Evolutionary conservation across 2,797 vertebrate species (phyloP).

Genomic region (Alfaro cultratus): DNA sequence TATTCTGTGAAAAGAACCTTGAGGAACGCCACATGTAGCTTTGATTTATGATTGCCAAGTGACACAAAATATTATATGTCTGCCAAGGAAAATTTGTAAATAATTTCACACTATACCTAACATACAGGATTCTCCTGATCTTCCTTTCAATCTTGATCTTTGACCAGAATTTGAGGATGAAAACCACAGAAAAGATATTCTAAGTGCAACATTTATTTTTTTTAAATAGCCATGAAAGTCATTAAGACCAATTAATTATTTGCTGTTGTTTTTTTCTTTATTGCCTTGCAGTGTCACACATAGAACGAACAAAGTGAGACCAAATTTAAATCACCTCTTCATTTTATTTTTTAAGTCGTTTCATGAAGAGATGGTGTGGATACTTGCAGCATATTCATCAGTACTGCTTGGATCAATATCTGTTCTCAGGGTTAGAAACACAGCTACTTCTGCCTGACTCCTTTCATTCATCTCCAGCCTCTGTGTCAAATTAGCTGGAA

Average conservation of each 20-base stretch:
- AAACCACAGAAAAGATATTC: background rate
- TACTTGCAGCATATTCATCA: background rate
- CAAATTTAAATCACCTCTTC: background rate
- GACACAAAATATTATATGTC: background rate
- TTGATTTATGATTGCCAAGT: background rate
- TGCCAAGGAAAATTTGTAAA: background rate
- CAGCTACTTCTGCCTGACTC: background rate
- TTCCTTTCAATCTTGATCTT: background rate
- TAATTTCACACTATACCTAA: background rate
- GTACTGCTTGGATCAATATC: background rate
- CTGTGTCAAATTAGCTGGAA: conserved; percentile 23
- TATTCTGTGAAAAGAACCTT: background rate
- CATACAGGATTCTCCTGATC: background rate
- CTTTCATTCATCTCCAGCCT: conserved; percentile 28
- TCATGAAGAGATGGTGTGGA: background rate
- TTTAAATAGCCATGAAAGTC: background rate
- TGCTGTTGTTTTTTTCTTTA: background rate
- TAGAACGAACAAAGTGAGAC: background rate
- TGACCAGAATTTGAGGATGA: background rate
- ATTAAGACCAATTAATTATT: background rate
- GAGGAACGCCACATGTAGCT: background rate
- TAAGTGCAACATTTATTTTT: background rate
- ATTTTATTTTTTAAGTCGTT: background rate
- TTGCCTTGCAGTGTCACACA: background rate
- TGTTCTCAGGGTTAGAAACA: background rate